Evolutionary conservation across 2,113 vertebrate species (phyloP).

Genomic region (Parus major): DNA sequence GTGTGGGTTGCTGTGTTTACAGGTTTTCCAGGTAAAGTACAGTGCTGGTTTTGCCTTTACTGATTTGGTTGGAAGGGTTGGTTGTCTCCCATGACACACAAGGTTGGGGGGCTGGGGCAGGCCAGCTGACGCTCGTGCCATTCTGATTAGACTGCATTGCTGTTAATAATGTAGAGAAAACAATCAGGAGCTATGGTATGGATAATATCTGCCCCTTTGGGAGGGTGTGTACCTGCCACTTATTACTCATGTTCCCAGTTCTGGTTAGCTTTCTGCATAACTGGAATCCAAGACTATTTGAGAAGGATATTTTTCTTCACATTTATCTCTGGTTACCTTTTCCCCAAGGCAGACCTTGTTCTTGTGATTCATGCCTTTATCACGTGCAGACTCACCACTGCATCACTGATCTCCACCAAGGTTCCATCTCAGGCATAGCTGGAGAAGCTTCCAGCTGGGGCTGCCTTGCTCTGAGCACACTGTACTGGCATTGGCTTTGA

Average conservation of each 20-base stretch:
- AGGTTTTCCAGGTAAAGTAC: background rate
- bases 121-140: background rate
- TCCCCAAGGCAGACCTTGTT: background rate
- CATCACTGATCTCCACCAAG: background rate
- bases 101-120: background rate
- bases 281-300: background rate
- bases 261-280: background rate
- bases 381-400: background rate
- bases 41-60: background rate
- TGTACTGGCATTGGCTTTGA: background rate
- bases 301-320: background rate
- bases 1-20: background rate
- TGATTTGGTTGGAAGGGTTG: background rate
- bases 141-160: background rate
- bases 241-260: background rate
- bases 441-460: background rate
- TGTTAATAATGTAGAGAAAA: background rate
- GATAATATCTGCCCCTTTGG: conserved; percentile 10
- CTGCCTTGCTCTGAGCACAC: background rate
- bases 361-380: background rate
- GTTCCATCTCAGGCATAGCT: background rate
- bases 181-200: background rate
- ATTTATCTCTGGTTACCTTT: background rate
- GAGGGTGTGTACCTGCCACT: background rate
- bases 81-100: background rate